Conservation (phyloP, 2,797 vertebrate species). For the Pipistrellus nathusii region DNA sequence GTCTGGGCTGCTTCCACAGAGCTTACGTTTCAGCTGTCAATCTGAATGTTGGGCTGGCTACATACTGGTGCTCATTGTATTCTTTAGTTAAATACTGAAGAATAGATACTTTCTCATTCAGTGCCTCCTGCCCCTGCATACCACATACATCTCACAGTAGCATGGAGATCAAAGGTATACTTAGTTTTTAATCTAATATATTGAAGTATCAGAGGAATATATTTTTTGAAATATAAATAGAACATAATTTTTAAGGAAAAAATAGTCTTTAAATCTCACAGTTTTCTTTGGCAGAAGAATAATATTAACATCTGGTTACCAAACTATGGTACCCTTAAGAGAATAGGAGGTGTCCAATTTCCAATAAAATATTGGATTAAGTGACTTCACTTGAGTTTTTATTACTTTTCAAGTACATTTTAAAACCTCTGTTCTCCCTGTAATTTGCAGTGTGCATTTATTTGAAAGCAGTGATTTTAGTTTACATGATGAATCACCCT, state of each 20-base stretch:
- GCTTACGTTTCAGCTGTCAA: slow-evolving; percentile 24
- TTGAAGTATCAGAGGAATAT: slow-evolving; percentile 46
- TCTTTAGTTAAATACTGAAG: slow-evolving; percentile 25
- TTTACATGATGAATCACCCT: slow-evolving; percentile 76
- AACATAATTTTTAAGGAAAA: slow-evolving; percentile 59
- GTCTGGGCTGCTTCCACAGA: neutral
- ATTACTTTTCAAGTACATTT: slow-evolving; percentile 83
- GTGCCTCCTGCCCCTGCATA: neutral
- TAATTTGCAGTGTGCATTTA: slow-evolving; percentile 79
- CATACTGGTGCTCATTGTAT: neutral
- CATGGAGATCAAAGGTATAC: neutral
- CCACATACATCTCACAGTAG: neutral
- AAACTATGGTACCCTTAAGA: slow-evolving; percentile 80
- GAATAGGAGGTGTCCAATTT: slow-evolving; percentile 77
- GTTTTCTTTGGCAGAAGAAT: slow-evolving; percentile 76
- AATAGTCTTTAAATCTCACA: slow-evolving; percentile 72
- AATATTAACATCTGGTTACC: slow-evolving; percentile 81
- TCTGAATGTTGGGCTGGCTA: neutral
- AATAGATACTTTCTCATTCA: slow-evolving; percentile 9
- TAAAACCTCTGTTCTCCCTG: slow-evolving; percentile 70
- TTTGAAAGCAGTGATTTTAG: slow-evolving; percentile 76
- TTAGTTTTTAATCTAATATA: slow-evolving; percentile 59
- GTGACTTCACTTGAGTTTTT: slow-evolving; percentile 81
- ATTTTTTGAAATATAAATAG: slow-evolving; percentile 73
- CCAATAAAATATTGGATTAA: slow-evolving; percentile 81